Conservation (phyloP, 2,797 vertebrate species). For the Huso huso region DNA sequence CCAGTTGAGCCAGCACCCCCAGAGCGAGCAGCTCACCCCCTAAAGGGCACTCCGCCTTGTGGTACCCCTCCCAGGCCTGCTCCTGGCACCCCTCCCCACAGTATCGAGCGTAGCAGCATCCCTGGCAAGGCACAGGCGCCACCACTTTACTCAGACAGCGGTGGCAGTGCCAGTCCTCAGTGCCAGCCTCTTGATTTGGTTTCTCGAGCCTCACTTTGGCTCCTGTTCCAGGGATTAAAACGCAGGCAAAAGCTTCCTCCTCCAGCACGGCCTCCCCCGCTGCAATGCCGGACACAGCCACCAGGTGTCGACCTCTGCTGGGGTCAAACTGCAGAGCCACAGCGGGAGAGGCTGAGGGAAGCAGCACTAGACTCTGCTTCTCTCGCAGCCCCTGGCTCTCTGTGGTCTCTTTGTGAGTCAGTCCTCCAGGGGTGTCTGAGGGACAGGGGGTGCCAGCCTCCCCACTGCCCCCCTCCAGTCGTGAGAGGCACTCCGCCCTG, state of each 20-base stretch:
- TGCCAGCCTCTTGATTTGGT: slow-evolving; percentile 30
- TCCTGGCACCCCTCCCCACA: slow-evolving; percentile 66
- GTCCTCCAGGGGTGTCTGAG: neutral
- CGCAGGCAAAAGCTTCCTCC: slow-evolving; percentile 77
- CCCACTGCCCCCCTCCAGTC: slow-evolving; percentile 41
- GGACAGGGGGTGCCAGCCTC: neutral
- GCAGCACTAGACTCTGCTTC: slow-evolving; percentile 22
- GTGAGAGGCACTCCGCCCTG: slow-evolving; percentile 60
- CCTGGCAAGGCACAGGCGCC: slow-evolving; percentile 61
- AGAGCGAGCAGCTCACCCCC: slow-evolving; percentile 59
- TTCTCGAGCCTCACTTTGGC: slow-evolving; percentile 25
- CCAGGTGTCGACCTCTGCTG: slow-evolving; percentile 74
- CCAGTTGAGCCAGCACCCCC: slow-evolving; percentile 76
- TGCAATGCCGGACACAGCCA: slow-evolving; percentile 59
- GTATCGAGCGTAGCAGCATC: slow-evolving; percentile 78
- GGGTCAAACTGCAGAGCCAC: slow-evolving; percentile 50
- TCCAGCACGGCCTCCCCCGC: slow-evolving; percentile 70
- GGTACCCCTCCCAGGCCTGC: slow-evolving; percentile 76
- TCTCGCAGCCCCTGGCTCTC: slow-evolving; percentile 26
- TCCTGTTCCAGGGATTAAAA: slow-evolving; percentile 57
- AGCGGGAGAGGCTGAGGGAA: slow-evolving; percentile 44
- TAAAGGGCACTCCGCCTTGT: slow-evolving; percentile 71
- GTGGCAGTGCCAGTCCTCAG: slow-evolving; percentile 72
- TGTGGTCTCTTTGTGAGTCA: neutral
- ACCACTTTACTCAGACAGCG: slow-evolving; percentile 62